Evolutionary conservation across 2,797 vertebrate species (phyloP).

Genomic region (Gallirallus australis): DNA sequence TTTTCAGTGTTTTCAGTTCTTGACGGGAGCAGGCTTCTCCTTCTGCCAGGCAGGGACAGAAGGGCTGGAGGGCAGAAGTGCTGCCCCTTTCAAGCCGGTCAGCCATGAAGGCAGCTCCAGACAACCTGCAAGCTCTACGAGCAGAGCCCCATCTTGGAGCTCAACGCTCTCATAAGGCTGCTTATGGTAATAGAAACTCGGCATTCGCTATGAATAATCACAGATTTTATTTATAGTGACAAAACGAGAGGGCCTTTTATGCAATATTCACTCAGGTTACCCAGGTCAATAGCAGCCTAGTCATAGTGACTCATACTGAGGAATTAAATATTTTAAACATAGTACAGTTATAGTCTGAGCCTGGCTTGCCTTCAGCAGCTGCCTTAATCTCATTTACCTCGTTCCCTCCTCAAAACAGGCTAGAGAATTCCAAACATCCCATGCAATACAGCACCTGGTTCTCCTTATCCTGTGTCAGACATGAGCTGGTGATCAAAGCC

Average conservation of each 20-base stretch:
- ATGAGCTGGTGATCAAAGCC: constrained; percentile 30
- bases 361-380: constrained; percentile 23
- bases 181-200: constrained; percentile 39
- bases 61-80: not conserved
- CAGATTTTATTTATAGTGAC: constrained; percentile 67
- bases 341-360: constrained; percentile 18
- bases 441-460: not conserved
- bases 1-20: not conserved
- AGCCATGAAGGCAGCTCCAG: not conserved
- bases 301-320: constrained; percentile 45
- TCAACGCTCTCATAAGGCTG: not conserved
- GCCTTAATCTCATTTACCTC: constrained; percentile 49
- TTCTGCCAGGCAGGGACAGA: not conserved
- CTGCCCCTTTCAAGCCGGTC: not conserved
- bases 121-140: not conserved
- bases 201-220: constrained; percentile 46
- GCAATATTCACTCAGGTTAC: constrained; percentile 63
- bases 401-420: not conserved
- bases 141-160: not conserved
- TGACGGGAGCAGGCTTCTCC: not conserved
- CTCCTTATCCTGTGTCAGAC: not conserved
- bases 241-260: constrained; percentile 62
- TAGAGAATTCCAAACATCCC: constrained; percentile 18
- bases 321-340: constrained; percentile 67
- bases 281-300: constrained; percentile 69